Percentiles rank a stretch among this genome's conserved stretches.
phyloP scores from a whole-genome alignment of 1,140 invertebrate genomes.

The Euura lappo region DNA sequence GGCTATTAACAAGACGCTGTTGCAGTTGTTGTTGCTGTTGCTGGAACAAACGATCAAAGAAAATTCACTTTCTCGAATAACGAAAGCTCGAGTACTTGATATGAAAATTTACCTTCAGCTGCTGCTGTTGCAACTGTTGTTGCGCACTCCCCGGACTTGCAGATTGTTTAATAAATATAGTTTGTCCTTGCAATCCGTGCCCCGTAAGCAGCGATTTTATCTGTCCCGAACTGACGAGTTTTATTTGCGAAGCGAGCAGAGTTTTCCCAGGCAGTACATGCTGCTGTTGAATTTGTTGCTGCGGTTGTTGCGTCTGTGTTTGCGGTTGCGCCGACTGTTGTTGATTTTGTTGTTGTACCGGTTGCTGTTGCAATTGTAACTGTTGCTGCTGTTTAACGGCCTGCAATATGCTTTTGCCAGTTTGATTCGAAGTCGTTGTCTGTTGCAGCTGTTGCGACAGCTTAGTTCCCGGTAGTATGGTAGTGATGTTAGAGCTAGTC shows the following conservation, averaged over 20 bases:
- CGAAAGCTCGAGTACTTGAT: not conserved
- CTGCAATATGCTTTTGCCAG: constrained; percentile 55
- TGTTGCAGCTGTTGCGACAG: constrained; percentile 44
- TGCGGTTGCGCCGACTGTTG: constrained; percentile 34
- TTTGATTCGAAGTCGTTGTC: constrained; percentile 51
- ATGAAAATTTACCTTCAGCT: constrained; percentile 42
- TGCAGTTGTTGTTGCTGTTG: constrained; percentile 40
- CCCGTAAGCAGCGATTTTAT: constrained; percentile 56
- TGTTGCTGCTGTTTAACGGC: constrained; percentile 54
- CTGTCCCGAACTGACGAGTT: constrained; percentile 55
- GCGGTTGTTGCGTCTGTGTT: constrained; percentile 19
- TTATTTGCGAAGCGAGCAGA: constrained; percentile 55
- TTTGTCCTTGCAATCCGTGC: constrained; percentile 56
- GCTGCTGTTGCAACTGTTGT: constrained; percentile 37
- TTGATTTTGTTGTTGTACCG: constrained; percentile 25
- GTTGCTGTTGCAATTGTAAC: constrained; percentile 33
- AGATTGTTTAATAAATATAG: constrained; percentile 58
- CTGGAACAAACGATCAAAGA: not conserved
- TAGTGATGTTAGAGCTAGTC: constrained; percentile 41
- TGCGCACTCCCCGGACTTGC: constrained; percentile 46
- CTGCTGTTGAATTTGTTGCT: constrained; percentile 47
- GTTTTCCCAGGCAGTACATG: constrained; percentile 56
- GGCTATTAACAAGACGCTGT: constrained; percentile 33
- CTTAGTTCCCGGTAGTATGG: constrained; percentile 50
- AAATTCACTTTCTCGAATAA: too few relatives aligned